Base-by-base conservation (phyloP, 2,113 vertebrate genomes). In the Ifrita kowaldi region DNA sequence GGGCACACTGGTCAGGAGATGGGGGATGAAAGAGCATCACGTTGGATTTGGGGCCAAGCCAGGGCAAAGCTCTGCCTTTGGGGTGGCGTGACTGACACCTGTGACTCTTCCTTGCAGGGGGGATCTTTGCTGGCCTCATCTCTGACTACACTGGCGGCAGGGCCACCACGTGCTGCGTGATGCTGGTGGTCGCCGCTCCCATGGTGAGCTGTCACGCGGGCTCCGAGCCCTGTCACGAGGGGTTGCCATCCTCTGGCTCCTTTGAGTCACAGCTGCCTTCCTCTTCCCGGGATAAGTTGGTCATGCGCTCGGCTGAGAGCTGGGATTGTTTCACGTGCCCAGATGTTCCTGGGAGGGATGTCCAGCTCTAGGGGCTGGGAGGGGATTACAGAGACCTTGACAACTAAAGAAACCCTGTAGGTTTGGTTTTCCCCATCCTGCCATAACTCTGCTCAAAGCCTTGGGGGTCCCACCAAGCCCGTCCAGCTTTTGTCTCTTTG, bases 101-200 rank as follows among this genome's bases (percentile, higher is more conserved):
- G 68, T 2, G 2, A 44, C 56, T 94, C 53, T 95, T 52, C 62
- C 62, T 46, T 88, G 5, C 85, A 99, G 99, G 99, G 8, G 99
- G 99, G 50, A 99, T 99, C 94, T 23, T 98, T 6, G 99, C 99
- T 0, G 99, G 99, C 17, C 92, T 99, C 20, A 89, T 99, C 94
- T 99, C 99, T 0, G 99, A 99, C 98, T 99, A 98, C 97, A 98
- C 97, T 0, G 98, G 98, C 0, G 98, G 99, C 56, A 98, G 99
- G 74, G 99, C 99, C n/a, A 98, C 99, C 47, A 99, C 99, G 3
- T 99, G 99, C 97, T 98, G 98, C 1, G 78, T 98, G 94, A 99
- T 99, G 99, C 96, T 99, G 68, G 95, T 99, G 3, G 0, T 96
- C 6, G 99, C 99, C 0, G 99, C 99, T 47, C 99, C 99, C 13